Conservation (phyloP, 1,140 invertebrate genomes). For the Bombus turneri region DNA sequence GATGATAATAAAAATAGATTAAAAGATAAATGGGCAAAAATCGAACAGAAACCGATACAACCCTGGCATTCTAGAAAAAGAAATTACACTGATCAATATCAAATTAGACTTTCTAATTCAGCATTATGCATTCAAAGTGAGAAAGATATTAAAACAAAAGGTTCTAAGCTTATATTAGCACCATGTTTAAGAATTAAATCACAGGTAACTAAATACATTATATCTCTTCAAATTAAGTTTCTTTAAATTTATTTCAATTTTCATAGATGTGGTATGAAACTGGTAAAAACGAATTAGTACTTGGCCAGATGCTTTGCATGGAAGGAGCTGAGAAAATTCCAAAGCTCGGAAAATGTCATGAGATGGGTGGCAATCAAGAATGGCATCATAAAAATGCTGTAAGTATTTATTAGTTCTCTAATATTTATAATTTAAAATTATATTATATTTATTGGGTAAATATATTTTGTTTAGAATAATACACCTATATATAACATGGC, state of each 20-base stretch:
- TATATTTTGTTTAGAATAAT: slow-evolving; percentile 82
- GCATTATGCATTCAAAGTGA: slow-evolving; percentile 90
- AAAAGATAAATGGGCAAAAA: slow-evolving; percentile 85
- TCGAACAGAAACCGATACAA: slow-evolving; percentile 87
- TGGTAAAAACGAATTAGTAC: slow-evolving; percentile 91
- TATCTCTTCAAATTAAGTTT: slow-evolving; percentile 24
- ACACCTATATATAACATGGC: slow-evolving; percentile 93
- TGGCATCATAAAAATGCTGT: slow-evolving; percentile 91
- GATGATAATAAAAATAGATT: slow-evolving; percentile 83
- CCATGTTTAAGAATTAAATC: slow-evolving; percentile 87
- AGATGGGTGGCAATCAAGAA: slow-evolving; percentile 93
- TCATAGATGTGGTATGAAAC: slow-evolving; percentile 93
- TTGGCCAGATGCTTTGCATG: slow-evolving; percentile 92
- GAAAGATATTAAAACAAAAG: slow-evolving; percentile 91
- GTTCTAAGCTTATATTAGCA: slow-evolving; percentile 87
- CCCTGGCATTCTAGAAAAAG: slow-evolving; percentile 91
- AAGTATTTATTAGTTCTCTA: slow-evolving; percentile 69
- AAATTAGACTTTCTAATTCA: slow-evolving; percentile 88
- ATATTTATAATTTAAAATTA: slow-evolving; percentile 9
- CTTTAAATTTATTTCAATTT: background rate
- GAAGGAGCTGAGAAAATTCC: slow-evolving; percentile 88
- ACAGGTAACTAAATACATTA: slow-evolving; percentile 84
- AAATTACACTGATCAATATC: slow-evolving; percentile 89
- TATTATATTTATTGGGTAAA: background rate
- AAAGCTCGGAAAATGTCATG: slow-evolving; percentile 94